phyloP scores from a whole-genome alignment of 2,888 invertebrate species.

The Tipula lateralis region DNA sequence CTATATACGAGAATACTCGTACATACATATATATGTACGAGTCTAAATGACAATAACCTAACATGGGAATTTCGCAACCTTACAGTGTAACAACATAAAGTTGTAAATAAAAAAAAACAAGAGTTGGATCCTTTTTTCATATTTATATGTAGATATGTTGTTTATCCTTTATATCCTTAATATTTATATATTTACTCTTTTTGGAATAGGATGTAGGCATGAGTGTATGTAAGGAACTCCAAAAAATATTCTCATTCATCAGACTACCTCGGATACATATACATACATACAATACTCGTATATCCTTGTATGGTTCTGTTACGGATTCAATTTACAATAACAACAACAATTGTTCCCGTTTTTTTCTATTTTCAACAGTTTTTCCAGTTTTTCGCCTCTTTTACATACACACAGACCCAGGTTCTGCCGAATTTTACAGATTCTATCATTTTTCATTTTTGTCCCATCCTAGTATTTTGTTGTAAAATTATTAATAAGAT shows the following conservation, averaged over 20 bases:
- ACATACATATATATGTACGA: too few relatives aligned
- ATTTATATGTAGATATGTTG: conserved; percentile 5
- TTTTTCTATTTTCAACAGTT: neutral
- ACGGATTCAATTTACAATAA: neutral
- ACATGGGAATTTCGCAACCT: conserved; percentile 12
- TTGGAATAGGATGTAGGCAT: neutral
- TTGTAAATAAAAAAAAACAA: neutral
- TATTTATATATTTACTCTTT: neutral
- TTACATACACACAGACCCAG: neutral
- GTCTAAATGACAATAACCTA: conserved; percentile 6
- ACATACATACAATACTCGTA: neutral
- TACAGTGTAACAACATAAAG: neutral
- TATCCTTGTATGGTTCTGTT: neutral
- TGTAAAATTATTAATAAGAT: neutral
- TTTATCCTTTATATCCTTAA: neutral
- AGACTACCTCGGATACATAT: neutral
- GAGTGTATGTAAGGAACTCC: neutral
- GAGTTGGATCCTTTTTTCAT: neutral
- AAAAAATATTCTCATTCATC: neutral
- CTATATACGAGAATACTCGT: neutral
- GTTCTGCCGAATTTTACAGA: neutral
- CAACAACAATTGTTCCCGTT: neutral
- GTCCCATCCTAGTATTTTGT: neutral
- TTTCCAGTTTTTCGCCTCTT: neutral
- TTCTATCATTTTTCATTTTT: neutral